Percentiles rank a stretch among this genome's conserved stretches.
phyloP scores from a whole-genome alignment of 2,888 invertebrate species.

The Epistrophella euchroma region DNA sequence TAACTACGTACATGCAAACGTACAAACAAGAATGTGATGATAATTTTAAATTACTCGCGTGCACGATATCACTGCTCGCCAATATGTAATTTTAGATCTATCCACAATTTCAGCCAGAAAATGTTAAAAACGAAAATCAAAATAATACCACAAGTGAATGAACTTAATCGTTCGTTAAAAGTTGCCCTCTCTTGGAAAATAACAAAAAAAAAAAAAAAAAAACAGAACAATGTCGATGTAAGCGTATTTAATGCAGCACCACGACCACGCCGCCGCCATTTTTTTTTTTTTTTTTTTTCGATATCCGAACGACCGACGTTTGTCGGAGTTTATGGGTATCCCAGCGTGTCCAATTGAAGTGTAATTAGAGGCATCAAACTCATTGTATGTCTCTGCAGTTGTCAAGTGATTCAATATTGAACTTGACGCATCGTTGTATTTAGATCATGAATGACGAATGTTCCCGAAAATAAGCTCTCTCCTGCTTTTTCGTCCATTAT shows the following conservation, averaged over 20 bases:
- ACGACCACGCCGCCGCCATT: not conserved
- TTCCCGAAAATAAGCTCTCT: conserved; percentile 21
- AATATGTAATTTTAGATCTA: conserved; percentile 62
- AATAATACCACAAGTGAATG: conserved; percentile 62
- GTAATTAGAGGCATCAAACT: conserved; percentile 66
- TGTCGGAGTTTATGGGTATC: conserved; percentile 41
- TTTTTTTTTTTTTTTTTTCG: not conserved
- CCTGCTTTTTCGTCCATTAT: conserved; percentile 2
- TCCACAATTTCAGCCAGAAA: conserved; percentile 42
- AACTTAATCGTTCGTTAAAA: conserved; percentile 67
- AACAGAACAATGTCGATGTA: conserved; percentile 47
- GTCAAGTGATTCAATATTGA: conserved; percentile 73
- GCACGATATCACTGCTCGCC: conserved; percentile 61
- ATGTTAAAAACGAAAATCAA: conserved; percentile 18
- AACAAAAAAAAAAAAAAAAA: not conserved
- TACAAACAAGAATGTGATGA: conserved; percentile 40
- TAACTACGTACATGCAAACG: not conserved
- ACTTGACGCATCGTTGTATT: conserved; percentile 63
- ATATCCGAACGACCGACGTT: conserved; percentile 11
- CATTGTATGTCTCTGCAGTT: conserved; percentile 39
- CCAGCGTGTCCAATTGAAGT: conserved; percentile 73
- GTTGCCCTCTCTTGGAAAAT: conserved; percentile 40
- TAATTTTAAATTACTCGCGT: conserved; percentile 66
- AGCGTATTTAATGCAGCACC: conserved; percentile 1
- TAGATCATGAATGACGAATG: conserved; percentile 43